Evolutionary conservation across 2,797 vertebrate genomes (phyloP).

Genomic region (Tangara arthus): DNA sequence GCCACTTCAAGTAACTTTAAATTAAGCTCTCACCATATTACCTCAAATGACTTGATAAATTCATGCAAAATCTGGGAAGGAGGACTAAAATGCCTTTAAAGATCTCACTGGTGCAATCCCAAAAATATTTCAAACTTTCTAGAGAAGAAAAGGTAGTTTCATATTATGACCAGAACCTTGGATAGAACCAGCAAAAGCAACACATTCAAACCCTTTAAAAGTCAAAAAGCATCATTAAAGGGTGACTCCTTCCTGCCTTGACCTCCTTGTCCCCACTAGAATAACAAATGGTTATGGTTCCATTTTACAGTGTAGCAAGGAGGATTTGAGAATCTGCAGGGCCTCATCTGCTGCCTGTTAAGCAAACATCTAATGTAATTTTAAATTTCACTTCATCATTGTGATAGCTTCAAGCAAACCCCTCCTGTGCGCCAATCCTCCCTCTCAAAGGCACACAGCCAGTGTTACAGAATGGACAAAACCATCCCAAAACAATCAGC

Average conservation of each 20-base stretch:
- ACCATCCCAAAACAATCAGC: not conserved
- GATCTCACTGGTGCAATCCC: not conserved
- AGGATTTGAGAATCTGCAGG: constrained; percentile 71
- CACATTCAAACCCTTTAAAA: constrained; percentile 43
- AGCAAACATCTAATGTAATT: constrained; percentile 74
- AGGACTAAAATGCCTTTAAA: not conserved
- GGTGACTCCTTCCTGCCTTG: constrained; percentile 57
- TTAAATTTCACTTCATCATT: constrained; percentile 74
- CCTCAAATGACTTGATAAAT: not conserved
- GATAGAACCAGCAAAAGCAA: constrained; percentile 35
- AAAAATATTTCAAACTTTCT: constrained; percentile 2
- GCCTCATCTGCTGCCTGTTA: constrained; percentile 74
- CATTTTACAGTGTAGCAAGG: constrained; percentile 61
- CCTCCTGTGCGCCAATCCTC: not conserved
- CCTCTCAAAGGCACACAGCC: not conserved
- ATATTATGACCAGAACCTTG: constrained; percentile 32
- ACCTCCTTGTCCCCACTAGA: constrained; percentile 26
- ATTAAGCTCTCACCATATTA: not conserved
- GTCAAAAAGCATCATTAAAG: constrained; percentile 57
- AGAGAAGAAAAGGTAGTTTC: not conserved
- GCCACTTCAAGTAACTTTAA: not conserved
- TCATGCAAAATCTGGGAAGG: not conserved
- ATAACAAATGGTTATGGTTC: constrained; percentile 65
- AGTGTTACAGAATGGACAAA: not conserved
- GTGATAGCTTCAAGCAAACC: constrained; percentile 45